A percentile compares a stretch with the other conserved stretches of the same genome.
Evolutionary conservation across 2,888 invertebrate species (phyloP).

Genomic region (Villa cingulata): DNA sequence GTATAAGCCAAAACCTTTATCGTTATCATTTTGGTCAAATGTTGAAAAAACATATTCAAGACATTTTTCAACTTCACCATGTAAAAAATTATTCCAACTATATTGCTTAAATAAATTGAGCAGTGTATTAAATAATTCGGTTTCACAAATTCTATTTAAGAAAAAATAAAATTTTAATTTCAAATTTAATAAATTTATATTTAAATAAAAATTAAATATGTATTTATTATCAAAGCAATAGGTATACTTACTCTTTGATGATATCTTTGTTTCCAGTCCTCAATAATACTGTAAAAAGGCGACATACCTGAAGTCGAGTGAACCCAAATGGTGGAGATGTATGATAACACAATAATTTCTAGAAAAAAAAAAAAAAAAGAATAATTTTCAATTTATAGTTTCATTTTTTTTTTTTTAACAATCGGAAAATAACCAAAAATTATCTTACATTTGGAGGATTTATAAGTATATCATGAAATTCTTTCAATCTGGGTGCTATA

Average conservation of each 20-base stretch:
- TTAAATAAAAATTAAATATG: background rate
- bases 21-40: slow-evolving; percentile 27
- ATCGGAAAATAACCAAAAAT: no score
- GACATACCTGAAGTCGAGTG: slow-evolving; percentile 65
- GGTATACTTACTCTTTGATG: slow-evolving; percentile 49
- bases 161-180: background rate
- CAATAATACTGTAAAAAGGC: slow-evolving; percentile 63
- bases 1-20: slow-evolving; percentile 15
- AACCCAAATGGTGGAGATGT: slow-evolving; percentile 58
- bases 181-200: no score
- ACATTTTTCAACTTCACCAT: slow-evolving; percentile 75
- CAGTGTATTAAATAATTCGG: slow-evolving; percentile 47
- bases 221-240: no score
- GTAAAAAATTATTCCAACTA: slow-evolving; percentile 91
- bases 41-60: slow-evolving; percentile 52
- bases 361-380: background rate
- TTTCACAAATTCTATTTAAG: slow-evolving; percentile 28
- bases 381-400: no score
- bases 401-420: background rate
- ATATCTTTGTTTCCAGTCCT: slow-evolving; percentile 58
- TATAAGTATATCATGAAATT: slow-evolving; percentile 50
- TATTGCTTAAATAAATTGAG: slow-evolving; percentile 82
- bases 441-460: slow-evolving; percentile 59
- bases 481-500: slow-evolving; percentile 51
- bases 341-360: background rate